These are phyloP conservation scores for Podarcis cretensis DNA, from an alignment of 2,113 vertebrate genomes.

Conservation along the genomic window DNA sequence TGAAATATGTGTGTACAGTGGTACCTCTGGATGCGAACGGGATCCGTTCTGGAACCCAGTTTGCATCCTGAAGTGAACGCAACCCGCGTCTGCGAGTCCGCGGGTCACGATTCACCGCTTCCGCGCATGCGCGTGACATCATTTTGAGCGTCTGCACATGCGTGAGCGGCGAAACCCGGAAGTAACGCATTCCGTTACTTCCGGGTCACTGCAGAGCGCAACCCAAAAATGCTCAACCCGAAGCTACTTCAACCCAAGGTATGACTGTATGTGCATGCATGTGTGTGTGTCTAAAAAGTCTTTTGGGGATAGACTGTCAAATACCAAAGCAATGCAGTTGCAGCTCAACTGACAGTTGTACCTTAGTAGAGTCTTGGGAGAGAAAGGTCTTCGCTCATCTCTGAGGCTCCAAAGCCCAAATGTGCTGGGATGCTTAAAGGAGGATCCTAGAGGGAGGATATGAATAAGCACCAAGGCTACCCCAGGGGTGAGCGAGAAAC, in stretches of 20 bases:
- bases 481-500: not conserved
- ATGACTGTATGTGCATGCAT: not conserved
- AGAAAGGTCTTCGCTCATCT: constrained; percentile 28
- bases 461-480: constrained; percentile 1
- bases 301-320: constrained; percentile 51
- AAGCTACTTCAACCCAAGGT: too few species aligned
- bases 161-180: too few species aligned
- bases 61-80: too few species aligned
- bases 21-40: too few species aligned
- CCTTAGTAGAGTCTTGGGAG: constrained; percentile 13
- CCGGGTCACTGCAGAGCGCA: rapidly evolving
- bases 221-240: too few species aligned
- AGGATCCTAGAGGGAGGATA: not conserved
- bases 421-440: not conserved
- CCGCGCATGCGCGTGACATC: too few species aligned
- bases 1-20: too few species aligned
- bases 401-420: rapidly evolving
- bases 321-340: constrained; percentile 32
- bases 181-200: too few species aligned
- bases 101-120: too few species aligned
- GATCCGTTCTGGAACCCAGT: too few species aligned
- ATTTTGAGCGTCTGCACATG: too few species aligned
- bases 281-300: constrained; percentile 35
- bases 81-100: too few species aligned
- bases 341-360: constrained; percentile 33